A percentile compares a stretch with the other conserved stretches of the same genome.
phyloP scores from a whole-genome alignment of 2,113 vertebrate genomes.

The Nothobranchius kuhntae region DNA sequence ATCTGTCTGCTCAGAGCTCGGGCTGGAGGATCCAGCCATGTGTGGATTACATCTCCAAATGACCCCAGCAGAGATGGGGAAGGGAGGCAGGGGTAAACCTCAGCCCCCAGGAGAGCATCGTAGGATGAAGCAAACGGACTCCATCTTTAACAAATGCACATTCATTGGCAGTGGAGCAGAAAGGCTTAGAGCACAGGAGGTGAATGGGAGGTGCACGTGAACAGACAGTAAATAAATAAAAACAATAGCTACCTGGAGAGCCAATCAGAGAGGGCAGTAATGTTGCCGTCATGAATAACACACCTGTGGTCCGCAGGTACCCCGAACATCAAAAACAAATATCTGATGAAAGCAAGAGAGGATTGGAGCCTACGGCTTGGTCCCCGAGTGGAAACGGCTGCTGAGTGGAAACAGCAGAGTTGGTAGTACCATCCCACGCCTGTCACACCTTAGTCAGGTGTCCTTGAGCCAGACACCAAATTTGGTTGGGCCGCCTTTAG shows the following conservation, averaged over 20 bases:
- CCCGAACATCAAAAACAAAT: constrained; percentile 29
- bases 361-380: constrained; percentile 12
- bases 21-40: constrained; percentile 63
- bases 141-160: constrained; percentile 78
- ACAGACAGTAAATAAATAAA: constrained; percentile 5
- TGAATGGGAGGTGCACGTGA: constrained; percentile 27
- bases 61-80: constrained; percentile 46
- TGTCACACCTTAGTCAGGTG: not conserved
- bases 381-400: not conserved
- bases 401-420: not conserved
- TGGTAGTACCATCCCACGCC: not conserved
- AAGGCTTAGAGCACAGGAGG: constrained; percentile 64
- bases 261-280: too few relatives aligned
- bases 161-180: constrained; percentile 78
- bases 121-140: constrained; percentile 51
- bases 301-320: too few relatives aligned
- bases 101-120: constrained; percentile 68
- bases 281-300: too few relatives aligned
- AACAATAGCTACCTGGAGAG: too few relatives aligned
- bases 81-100: constrained; percentile 46
- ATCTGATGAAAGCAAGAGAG: not conserved
- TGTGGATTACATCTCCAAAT: constrained; percentile 74
- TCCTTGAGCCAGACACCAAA: not conserved
- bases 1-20: constrained; percentile 29
- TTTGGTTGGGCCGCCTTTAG: too few relatives aligned